Evolutionary conservation across 2,797 vertebrate species (phyloP).

Genomic region (Adelosebastes latens): DNA sequence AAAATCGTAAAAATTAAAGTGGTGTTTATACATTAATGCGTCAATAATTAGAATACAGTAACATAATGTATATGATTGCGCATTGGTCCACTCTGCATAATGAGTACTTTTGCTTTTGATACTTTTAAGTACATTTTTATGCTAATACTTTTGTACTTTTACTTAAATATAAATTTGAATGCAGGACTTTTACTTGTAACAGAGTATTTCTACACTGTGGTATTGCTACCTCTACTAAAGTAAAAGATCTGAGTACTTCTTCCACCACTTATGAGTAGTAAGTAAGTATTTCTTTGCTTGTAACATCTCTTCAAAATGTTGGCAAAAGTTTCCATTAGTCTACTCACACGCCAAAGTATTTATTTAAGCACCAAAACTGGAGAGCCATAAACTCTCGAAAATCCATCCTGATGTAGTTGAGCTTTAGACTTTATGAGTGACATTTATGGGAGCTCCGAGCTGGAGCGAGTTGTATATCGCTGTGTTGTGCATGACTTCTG

Average conservation of each 20-base stretch:
- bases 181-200: rapidly evolving
- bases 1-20: too few relatives aligned
- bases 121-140: too few relatives aligned
- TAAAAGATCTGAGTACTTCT: too few relatives aligned
- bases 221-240: too few relatives aligned
- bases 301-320: not conserved
- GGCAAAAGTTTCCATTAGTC: conserved; percentile 11
- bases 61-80: too few relatives aligned
- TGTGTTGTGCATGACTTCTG: conserved; percentile 44
- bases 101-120: too few relatives aligned
- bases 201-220: too few relatives aligned
- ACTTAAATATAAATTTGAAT: too few relatives aligned
- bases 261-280: too few relatives aligned
- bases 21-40: too few relatives aligned
- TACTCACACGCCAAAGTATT: conserved; percentile 11
- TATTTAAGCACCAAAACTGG: conserved; percentile 17
- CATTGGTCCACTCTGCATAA: too few relatives aligned
- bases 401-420: conserved; percentile 16
- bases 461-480: conserved; percentile 39
- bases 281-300: not conserved
- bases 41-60: too few relatives aligned
- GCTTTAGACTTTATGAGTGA: conserved; percentile 41
- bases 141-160: rapidly evolving
- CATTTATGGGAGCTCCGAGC: conserved; percentile 58
- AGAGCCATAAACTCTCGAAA: conserved; percentile 9